phyloP scores from a whole-genome alignment of 2,113 vertebrate genomes.

The Sinocyclocheilus grahami region DNA sequence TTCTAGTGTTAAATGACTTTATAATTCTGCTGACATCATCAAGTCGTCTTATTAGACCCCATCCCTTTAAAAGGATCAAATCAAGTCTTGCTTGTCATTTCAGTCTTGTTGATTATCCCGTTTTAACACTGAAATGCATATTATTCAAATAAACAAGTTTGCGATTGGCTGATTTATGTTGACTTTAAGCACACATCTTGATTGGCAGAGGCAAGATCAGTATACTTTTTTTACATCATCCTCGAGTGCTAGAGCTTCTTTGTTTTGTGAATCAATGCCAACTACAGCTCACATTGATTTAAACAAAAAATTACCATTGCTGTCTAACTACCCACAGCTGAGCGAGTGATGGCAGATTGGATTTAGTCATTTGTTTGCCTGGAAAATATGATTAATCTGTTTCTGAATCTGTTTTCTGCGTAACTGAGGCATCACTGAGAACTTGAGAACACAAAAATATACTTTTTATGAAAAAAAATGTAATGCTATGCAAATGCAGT shows the following conservation, averaged over 20 bases:
- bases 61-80: background rate
- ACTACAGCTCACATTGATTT: conserved; percentile 11
- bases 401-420: background rate
- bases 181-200: background rate
- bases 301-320: background rate
- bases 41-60: too few relatives aligned
- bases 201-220: background rate
- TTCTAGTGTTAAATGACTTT: background rate
- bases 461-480: background rate
- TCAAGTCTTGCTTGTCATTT: background rate
- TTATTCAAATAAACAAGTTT: background rate
- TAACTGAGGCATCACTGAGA: background rate
- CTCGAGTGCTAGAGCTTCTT: background rate
- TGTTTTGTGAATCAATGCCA: conserved; percentile 13
- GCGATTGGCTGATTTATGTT: background rate
- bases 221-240: background rate
- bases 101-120: background rate
- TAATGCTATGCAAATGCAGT: background rate
- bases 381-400: conserved; percentile 14
- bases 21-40: background rate
- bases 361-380: conserved; percentile 26
- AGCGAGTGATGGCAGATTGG: conserved; percentile 1
- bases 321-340: conserved; percentile 9
- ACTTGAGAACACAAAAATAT: background rate
- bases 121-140: background rate